phyloP scores from a whole-genome alignment of 35 echinoderm and acorn worm species.

The Ophioderma brevispina region DNA sequence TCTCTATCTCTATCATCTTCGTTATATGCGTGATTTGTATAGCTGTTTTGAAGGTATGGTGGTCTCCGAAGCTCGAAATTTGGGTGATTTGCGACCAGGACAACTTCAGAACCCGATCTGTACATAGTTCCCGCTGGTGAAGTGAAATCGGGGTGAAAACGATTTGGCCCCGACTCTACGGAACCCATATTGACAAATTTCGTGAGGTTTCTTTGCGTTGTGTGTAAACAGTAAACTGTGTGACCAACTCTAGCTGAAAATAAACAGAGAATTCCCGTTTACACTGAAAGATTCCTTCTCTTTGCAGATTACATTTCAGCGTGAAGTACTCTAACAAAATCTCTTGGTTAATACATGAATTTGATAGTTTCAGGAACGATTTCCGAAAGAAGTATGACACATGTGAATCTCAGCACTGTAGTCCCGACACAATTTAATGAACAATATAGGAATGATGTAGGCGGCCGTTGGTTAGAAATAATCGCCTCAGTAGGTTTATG shows the following conservation, averaged over 20 bases:
- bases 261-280: no score
- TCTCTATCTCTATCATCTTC: not conserved
- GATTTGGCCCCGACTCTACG: not conserved
- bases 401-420: no score
- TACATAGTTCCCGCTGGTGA: not conserved
- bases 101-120: not conserved
- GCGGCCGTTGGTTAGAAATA: no score
- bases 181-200: not conserved
- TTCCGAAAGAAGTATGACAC: no score
- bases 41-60: not conserved
- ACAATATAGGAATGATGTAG: no score
- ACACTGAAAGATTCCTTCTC: no score
- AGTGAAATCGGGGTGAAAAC: not conserved
- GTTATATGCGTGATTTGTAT: not conserved
- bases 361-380: no score
- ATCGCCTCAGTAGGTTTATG: no score
- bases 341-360: no score
- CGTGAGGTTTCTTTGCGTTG: not conserved
- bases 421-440: no score
- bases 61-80: not conserved
- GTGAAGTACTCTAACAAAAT: no score
- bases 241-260: not conserved
- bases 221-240: not conserved
- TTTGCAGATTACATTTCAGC: no score
- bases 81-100: not conserved